Evolutionary conservation across 2,113 vertebrate species (phyloP), one percentile per base, ranked within the genome.

Genomic region (Aphelocoma coerulescens): DNA sequence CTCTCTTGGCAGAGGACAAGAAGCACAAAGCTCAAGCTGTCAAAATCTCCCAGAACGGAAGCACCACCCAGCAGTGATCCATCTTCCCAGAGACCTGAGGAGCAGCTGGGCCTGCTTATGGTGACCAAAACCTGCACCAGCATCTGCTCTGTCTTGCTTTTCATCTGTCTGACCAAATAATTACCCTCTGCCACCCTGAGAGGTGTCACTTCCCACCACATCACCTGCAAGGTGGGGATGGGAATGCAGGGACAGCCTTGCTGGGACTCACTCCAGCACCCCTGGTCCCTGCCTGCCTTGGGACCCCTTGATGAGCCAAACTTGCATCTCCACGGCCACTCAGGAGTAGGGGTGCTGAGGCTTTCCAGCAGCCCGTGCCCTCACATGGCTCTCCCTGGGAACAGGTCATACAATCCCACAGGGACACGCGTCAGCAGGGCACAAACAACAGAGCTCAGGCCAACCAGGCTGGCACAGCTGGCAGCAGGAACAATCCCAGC

Each of bases 141-240:
- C 76, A 43, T 26, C 80, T 46, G 68, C 65, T 49, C 59, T 28
- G 24, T 3, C 55, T 19, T 32, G 6, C 17, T 65, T 67, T 41
- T 16, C 3, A 11, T 51, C 13, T 8, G 30, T 35, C 39, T 75
- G 69, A 39, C 66, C 10, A 2, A 12, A 4, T 1, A 44, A 54
- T 20, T 18, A 10, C 46, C 16, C 16, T 6, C 35, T 12, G 39
- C 37, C 41, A 8, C 17, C 16, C 30, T 18, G 12, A 32, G 12
- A 32, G 0, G 0, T 3, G n/a, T 16, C 1, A 0, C 54, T 19
- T 26, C 55, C 41, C 35, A 6, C 1, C 0, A 1, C 0, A 13
- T 6, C 61, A 51, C 16, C 44, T 1, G 0, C 12, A 26, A n/a
- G 3, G 4, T 13, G 21, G 27, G 37, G 39, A 46, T 6, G 13